Evolutionary conservation across 2,888 invertebrate genomes (phyloP).

Genomic region (Dusona sp.): DNA sequence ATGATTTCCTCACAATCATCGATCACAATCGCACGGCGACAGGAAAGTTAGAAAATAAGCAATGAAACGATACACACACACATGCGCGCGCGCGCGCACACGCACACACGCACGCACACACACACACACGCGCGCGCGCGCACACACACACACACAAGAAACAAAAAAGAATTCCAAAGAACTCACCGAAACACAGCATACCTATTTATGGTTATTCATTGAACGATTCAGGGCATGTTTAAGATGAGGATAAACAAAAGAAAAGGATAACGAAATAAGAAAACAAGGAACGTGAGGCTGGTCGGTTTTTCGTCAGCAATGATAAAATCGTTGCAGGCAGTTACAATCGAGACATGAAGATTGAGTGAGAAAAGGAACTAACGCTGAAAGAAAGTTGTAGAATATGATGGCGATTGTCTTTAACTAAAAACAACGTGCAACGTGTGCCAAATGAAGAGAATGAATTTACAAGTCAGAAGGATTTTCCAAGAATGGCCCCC

Average conservation of each 20-base stretch:
- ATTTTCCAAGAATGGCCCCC: background rate
- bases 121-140: background rate
- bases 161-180: conserved; percentile 21
- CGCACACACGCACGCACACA: background rate
- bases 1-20: too few species aligned
- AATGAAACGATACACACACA: background rate
- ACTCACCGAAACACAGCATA: conserved; percentile 70
- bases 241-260: conserved; percentile 17
- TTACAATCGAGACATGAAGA: conserved; percentile 39
- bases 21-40: background rate
- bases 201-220: conserved; percentile 81
- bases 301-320: conserved; percentile 15
- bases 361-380: conserved; percentile 38
- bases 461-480: background rate
- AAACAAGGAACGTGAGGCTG: background rate
- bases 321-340: conserved; percentile 43
- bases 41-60: background rate
- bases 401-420: background rate
- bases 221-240: conserved; percentile 71
- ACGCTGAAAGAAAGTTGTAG: conserved; percentile 9
- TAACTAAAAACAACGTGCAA: conserved; percentile 3
- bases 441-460: conserved; percentile 30
- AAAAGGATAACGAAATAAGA: background rate
- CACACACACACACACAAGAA: conserved; percentile 21
- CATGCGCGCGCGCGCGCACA: background rate